Conservation (phyloP, 2,888 invertebrate genomes). For the Eupeodes luniger region DNA sequence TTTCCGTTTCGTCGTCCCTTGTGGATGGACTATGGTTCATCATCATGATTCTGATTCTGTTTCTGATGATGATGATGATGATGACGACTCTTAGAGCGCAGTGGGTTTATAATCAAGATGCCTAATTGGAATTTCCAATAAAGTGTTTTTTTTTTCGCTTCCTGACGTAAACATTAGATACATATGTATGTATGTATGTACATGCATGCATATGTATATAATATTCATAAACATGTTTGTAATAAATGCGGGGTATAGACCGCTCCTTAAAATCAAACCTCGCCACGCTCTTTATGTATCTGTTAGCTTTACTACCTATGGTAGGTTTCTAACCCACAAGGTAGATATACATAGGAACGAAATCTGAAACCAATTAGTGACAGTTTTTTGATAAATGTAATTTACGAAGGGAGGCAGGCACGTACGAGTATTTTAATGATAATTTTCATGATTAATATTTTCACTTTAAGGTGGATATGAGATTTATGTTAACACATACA, state of each 20-base stretch:
- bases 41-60: too few species aligned
- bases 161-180: not conserved
- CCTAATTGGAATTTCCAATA: slow-evolving; percentile 70
- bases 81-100: slow-evolving; percentile 8
- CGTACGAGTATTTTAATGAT: not conserved
- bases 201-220: too few species aligned
- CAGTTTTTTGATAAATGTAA: slow-evolving; percentile 7
- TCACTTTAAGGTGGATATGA: not conserved
- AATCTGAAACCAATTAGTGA: slow-evolving; percentile 52
- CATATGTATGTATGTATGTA: too few species aligned
- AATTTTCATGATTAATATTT: not conserved
- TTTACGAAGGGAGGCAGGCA: not conserved
- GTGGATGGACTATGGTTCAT: slow-evolving; percentile 25
- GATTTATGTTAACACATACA: too few species aligned
- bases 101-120: slow-evolving; percentile 31
- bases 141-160: slow-evolving; percentile 23
- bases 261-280: too few species aligned
- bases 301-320: not conserved
- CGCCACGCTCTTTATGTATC: too few species aligned
- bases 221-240: too few species aligned
- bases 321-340: not conserved
- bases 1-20: slow-evolving; percentile 64
- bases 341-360: not conserved
- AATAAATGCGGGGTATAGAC: too few species aligned
- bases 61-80: slow-evolving; percentile 26